Evolutionary conservation across 2,113 vertebrate species (phyloP), one percentile per base, ranked within the genome.

Genomic region (Boleophthalmus pectinirostris): DNA sequence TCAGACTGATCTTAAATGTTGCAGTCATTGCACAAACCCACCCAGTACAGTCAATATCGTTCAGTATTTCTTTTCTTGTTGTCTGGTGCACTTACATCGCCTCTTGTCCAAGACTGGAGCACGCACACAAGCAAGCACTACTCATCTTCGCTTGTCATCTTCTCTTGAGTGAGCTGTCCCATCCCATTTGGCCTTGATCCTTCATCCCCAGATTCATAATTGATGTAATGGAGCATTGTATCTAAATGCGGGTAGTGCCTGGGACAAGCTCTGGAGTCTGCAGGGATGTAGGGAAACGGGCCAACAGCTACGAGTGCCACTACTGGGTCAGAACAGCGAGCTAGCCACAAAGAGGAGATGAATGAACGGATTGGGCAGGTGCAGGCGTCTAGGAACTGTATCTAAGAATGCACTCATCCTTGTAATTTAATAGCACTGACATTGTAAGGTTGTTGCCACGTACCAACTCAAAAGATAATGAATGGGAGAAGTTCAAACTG

Each of bases 151-250:
- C 82, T 75, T 86, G 85, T 91, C 87, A 80, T 87, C 81, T 88
- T 75, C 84, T 80, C 79, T 85, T 90, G 87, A 90, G 84, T 77
- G 88, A 90, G 85, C 85, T 83, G 89, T 89, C 91, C 83, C 78
- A 74, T 86, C 82, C 77, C 63, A 88, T 91, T 89, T 83, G 70
- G 79, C 54, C 68, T 68, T 29, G 64, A 79, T 81, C 68, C 85
- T 79, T 87, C 73, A 86, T 82, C 75, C 82, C 73, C 64, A 77
- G 72, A 88, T 91, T 85, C 79, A 92, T 90, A 91, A 92, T 92
- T 90, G 82, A 92, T 91, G 89, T 79, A 90, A 90, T 86, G 87
- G 87, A 85, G 88, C 88, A 89, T 90, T 88, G 90, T 88, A 85
- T 90, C 85, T 83, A 87, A 89, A 90, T 86, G 83, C 82, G 88